Base-by-base conservation (phyloP, 2,888 invertebrate genomes). In the Aethes cnicana region DNA sequence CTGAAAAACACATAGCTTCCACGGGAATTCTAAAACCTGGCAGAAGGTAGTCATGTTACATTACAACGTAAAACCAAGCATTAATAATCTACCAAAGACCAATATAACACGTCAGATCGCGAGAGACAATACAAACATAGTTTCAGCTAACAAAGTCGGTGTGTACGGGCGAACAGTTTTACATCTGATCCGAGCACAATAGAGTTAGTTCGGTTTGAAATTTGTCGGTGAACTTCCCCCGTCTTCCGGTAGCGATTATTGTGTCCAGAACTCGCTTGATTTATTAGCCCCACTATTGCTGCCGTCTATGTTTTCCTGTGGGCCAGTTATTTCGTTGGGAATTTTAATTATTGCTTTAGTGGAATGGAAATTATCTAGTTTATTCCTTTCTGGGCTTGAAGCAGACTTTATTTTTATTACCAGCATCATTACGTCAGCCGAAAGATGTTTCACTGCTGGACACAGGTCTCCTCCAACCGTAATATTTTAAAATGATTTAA, bases 231-330 rank as follows among this genome's bases (percentile, higher is more conserved):
- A 62, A 69, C 67, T 72, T 72, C 74, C 72, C 68, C 21, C 59
- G 62, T 67, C 71, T 73, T 68, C 70, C 67, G 68, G 66, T 63
- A 56, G 62, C 67, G 58, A 62, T 63, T 61, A 70, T 72, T 68
- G 64, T 68, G 63, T 66, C 65, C 64, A 59, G 46, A 55, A 48
- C 43, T 33, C 47, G 65, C 69, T 69, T 79, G 80, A 81, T 81
- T 76, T 79, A 79, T 79, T 67, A 64, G 55, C 52, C 39, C 14
- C 65, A 16, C 25, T 44, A 42, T 46, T 39, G 28, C 32, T 33
- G 28, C 23, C 9, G 9, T 21, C 21, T 3, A 12, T 46, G 46
- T 18, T 25, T 32, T 23, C 32, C 37, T 25, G 28, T 42, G 32
- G 23, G 23, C 12, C 16, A 16, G 20, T 20, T 44, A 28, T 49